Base-by-base conservation (phyloP, 2,888 invertebrate species). In the Griposia aprilina region DNA sequence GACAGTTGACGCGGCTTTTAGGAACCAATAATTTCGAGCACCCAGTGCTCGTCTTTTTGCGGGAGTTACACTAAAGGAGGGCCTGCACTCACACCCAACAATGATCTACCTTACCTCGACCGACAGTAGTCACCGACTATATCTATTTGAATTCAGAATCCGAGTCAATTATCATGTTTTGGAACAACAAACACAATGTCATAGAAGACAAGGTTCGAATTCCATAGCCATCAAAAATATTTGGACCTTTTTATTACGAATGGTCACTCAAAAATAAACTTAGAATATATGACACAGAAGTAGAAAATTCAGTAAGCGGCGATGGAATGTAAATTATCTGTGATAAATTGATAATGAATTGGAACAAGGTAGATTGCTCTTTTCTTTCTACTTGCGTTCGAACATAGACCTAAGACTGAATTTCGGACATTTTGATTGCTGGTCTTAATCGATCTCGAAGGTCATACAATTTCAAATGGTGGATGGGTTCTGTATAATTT, bases 1-100 rank as follows among this genome's bases (percentile, higher is more conserved):
- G 76, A 66, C 57, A 50, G 23, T 77, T 50, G 79, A 77, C 26
- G 67, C 23, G 2, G 36, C 48, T 8, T 77, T 20, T 57, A 77
- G 26, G 0, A 36, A 78, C 13, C 17, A 26, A 10, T 78, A 48
- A 57, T 48, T 30, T n/a, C 30, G 7, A 36, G 52, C 0, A 74
- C 5, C 4, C 1, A 15, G 17, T 1, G 17, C 52, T 50, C 23
- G 15, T 4, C 5, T 45, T 45, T 26, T 48, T 48, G 20, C 5
- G 41, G 8, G 23, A 48, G 20, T n/a, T 20, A n/a, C 10, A 48
- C 17, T 17, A n/a, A 55, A 36, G 30, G 55, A 48, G 17, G n/a
- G 1, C n/a, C 17, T 36, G 30, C 17, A n/a, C 17, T 11, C n/a
- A 55, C n/a, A n/a, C 3, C 15, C 5, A 26, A 48, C 26, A 41